A percentile compares a stretch with the other conserved stretches of the same genome.
These are phyloP conservation scores for Leptopilina myrica DNA, from an alignment of 2,888 invertebrate species.

Conservation along the genomic window DNA sequence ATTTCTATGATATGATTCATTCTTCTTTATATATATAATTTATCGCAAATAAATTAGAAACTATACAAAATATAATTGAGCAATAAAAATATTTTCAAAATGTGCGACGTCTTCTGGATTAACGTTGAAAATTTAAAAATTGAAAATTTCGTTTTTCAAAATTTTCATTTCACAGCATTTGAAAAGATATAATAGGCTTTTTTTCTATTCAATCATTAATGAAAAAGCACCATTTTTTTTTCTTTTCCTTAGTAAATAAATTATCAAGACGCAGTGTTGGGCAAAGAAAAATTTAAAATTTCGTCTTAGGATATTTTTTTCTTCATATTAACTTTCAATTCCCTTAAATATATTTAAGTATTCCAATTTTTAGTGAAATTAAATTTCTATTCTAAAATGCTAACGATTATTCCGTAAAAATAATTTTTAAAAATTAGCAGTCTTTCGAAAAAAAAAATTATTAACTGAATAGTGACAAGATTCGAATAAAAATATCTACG, in stretches of 20 bases:
- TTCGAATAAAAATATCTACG: no score
- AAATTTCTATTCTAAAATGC: no score
- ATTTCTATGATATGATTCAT: slow-evolving; percentile 32
- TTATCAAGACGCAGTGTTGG: slow-evolving; percentile 20
- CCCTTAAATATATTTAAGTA: background rate
- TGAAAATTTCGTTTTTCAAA: background rate
- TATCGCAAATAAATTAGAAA: slow-evolving; percentile 15
- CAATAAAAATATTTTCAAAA: background rate
- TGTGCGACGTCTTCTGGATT: slow-evolving; percentile 36
- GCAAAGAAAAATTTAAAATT: background rate
- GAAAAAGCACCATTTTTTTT: slow-evolving; percentile 26
- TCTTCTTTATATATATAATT: background rate
- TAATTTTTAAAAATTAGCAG: no score
- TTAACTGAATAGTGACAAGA: no score
- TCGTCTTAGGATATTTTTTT: background rate
- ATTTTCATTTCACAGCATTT: background rate
- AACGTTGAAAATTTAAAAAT: background rate
- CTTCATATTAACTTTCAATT: slow-evolving; percentile 2
- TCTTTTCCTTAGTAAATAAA: background rate
- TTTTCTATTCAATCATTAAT: slow-evolving; percentile 8
- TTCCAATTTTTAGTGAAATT: no score
- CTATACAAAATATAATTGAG: slow-evolving; percentile 25
- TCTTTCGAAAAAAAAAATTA: no score
- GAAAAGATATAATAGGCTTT: background rate
- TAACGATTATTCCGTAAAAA: no score